Base-by-base conservation (phyloP, 2,113 vertebrate genomes). In the Pipa parva region DNA sequence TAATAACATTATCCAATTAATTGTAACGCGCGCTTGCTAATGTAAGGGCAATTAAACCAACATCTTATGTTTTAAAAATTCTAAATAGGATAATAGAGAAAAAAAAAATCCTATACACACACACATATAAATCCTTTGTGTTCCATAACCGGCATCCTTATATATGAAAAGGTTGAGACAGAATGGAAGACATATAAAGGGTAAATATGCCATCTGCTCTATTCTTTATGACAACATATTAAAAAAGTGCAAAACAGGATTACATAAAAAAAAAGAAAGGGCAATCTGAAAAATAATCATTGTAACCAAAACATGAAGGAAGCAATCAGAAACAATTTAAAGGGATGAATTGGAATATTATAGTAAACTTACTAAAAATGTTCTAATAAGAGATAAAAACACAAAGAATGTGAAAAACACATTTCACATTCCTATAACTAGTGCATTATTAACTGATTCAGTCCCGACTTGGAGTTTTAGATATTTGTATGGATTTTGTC, bases 141-240 rank as follows among this genome's bases (percentile, higher is more conserved):
- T 76, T 83, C 78, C 77, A 83, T 85, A 85, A 82, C 82, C 80
- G 80, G 80, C 77, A 80, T 85, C 76, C 81, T 79, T 74, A 72
- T 10, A 52, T 69, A 28, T 51, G 37, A 63, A 72, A 76, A 3
- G 4, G 81, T 76, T 74, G 72, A 78, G 76, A 70, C 74, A 49
- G 27, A 56, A 57, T 57, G 4, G 28, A 25, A 63, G 31, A 63
- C 20, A 56, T n/a, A n/a, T n/a, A 45, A 58, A 58, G 63, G 52
- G 63, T 75, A 58, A 78, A 68, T 82, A 72, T 74, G 73, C 74
- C 33, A 36, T 63, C 76, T 78, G 39, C 27, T 79, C 74, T 42
- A 45, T 33, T 60, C 49, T 59, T 61, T 27, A 73, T n/a, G n/a
- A n/a, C n/a, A 83, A 83, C 77, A 54, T 59, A 68, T 68, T 59